Percentiles rank a stretch among this genome's conserved stretches.
Evolutionary conservation across 2,888 invertebrate genomes (phyloP).

Genomic region (Zele albiditarsus): DNA sequence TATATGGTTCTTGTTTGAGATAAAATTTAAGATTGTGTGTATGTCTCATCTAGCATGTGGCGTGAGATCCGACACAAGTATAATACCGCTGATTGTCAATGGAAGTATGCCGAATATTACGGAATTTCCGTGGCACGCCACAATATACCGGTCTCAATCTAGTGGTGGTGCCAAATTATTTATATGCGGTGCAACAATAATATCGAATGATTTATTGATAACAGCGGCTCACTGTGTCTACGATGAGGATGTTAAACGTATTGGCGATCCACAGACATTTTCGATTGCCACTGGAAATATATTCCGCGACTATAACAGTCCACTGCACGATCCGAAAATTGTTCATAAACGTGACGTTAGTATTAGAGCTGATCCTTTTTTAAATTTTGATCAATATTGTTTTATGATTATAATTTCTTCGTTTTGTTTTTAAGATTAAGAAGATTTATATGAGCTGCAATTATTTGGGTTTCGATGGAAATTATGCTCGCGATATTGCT

Average conservation of each 20-base stretch:
- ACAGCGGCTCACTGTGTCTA: constrained; percentile 73
- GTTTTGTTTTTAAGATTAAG: constrained; percentile 60
- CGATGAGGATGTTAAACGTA: constrained; percentile 54
- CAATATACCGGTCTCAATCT: constrained; percentile 59
- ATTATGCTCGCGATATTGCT: constrained; percentile 66
- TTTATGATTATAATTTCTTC: neutral
- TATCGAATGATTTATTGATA: constrained; percentile 65
- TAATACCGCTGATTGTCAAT: constrained; percentile 60
- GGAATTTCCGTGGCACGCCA: constrained; percentile 71
- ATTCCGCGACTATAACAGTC: constrained; percentile 62
- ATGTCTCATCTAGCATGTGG: constrained; percentile 68
- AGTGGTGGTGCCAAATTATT: constrained; percentile 56
- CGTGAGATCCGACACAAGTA: constrained; percentile 36
- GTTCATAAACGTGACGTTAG: constrained; percentile 57
- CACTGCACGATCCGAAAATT: constrained; percentile 49
- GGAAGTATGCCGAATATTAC: constrained; percentile 60
- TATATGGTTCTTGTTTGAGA: neutral
- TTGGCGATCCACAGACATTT: constrained; percentile 53
- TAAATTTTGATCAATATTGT: neutral
- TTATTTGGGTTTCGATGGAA: constrained; percentile 63
- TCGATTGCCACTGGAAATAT: constrained; percentile 67
- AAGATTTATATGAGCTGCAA: constrained; percentile 60
- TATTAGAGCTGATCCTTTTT: constrained; percentile 7
- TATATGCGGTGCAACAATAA: constrained; percentile 70
- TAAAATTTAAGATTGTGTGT: neutral